These are phyloP conservation scores for Nomada ferruginata DNA, from an alignment of 2,888 invertebrate genomes.

Conservation along the genomic window DNA sequence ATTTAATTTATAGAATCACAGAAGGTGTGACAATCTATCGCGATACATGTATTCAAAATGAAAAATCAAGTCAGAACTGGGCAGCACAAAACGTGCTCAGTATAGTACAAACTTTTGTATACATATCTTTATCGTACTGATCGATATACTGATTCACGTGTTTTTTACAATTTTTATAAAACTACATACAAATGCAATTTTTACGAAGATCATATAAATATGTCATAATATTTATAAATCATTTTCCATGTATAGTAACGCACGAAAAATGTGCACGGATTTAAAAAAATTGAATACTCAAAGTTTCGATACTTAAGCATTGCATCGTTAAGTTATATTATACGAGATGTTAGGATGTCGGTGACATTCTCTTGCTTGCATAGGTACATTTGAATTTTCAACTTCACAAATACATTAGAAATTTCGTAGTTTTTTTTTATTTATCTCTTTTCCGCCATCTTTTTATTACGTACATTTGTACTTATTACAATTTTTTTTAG, in stretches of 20 bases:
- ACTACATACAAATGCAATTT: background rate
- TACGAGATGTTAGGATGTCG: too few species aligned
- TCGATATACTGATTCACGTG: slow-evolving; percentile 21
- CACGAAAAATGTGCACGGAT: background rate
- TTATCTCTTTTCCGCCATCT: background rate
- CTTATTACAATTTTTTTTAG: background rate
- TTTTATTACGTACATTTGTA: background rate
- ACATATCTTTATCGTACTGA: slow-evolving; percentile 14
- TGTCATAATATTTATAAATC: slow-evolving; percentile 7
- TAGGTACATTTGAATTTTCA: background rate
- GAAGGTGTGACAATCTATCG: background rate
- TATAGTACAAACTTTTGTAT: slow-evolving; percentile 16
- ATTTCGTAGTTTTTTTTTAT: background rate
- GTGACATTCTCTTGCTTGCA: too few species aligned
- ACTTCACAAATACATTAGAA: background rate
- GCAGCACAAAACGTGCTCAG: background rate
- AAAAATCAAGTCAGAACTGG: too few species aligned
- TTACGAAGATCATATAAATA: background rate
- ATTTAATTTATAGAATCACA: slow-evolving; percentile 39
- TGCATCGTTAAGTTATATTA: too few species aligned
- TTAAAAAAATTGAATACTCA: too few species aligned
- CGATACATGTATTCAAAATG: too few species aligned
- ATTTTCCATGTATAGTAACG: too few species aligned
- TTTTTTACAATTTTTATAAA: slow-evolving; percentile 3
- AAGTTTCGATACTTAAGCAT: too few species aligned